Evolutionary conservation across 2,113 vertebrate genomes (phyloP).

Genomic region (Myrmecobius fasciatus): DNA sequence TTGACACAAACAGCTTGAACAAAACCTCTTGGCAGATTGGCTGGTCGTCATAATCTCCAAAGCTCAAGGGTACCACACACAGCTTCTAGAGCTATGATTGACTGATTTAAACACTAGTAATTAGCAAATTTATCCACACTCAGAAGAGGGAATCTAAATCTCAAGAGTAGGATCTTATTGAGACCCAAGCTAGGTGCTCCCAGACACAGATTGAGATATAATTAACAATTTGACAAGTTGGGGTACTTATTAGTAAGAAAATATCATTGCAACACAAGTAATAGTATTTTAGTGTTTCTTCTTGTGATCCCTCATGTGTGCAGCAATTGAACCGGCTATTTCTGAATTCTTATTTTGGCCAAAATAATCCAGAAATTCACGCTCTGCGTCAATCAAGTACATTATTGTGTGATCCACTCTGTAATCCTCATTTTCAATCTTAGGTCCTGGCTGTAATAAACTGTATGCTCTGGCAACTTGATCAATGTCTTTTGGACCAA

Average conservation of each 20-base stretch:
- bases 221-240: too few species aligned
- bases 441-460: conserved; percentile 93
- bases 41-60: too few species aligned
- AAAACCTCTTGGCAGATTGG: too few species aligned
- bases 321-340: conserved; percentile 89
- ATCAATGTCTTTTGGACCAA: conserved; percentile 86
- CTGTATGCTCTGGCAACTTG: conserved; percentile 89
- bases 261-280: background rate
- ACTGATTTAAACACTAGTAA: too few species aligned
- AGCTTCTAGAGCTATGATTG: too few species aligned
- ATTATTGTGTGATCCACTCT: conserved; percentile 98
- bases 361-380: conserved; percentile 93
- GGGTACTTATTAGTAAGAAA: background rate
- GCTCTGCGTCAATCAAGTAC: conserved; percentile 95
- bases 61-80: too few species aligned
- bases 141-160: too few species aligned
- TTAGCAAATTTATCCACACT: too few species aligned
- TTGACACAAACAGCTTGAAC: too few species aligned
- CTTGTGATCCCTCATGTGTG: conserved; percentile 90
- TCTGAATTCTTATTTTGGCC: conserved; percentile 95
- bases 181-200: too few species aligned
- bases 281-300: conserved; percentile 65
- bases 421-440: conserved; percentile 95
- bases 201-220: too few species aligned
- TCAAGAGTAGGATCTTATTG: too few species aligned